phyloP scores from a whole-genome alignment of 2,797 vertebrate species.

The Rhinatrema bivittatum region DNA sequence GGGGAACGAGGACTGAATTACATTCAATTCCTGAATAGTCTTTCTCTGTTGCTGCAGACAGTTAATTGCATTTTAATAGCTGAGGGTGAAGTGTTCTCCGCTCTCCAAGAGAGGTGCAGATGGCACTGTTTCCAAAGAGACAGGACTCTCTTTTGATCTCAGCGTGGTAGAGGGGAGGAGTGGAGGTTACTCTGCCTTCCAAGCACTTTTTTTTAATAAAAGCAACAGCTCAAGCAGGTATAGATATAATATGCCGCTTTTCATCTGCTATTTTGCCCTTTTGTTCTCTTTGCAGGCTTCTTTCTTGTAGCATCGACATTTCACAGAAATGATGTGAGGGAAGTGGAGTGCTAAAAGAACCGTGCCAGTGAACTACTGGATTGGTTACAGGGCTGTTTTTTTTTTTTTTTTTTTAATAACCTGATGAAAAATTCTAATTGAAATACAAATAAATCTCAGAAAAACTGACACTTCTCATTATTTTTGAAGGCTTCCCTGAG shows the following conservation, averaged over 20 bases:
- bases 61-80: conserved; percentile 24
- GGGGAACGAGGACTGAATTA: no score
- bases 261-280: conserved; percentile 23
- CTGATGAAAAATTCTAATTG: no score
- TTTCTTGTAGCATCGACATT: neutral
- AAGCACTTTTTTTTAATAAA: conserved; percentile 11
- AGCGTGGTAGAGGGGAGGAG: conserved; percentile 1
- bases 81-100: conserved; percentile 20
- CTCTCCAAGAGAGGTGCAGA: conserved; percentile 12
- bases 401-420: no score
- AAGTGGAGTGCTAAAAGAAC: neutral
- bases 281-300: neutral
- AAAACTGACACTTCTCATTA: no score
- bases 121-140: conserved; percentile 20
- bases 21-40: conserved; percentile 16
- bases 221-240: conserved; percentile 8
- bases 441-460: no score
- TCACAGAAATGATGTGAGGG: neutral
- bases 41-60: conserved; percentile 9
- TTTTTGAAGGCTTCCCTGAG: no score
- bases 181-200: conserved; percentile 5
- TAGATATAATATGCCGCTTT: conserved; percentile 6
- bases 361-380: no score
- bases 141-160: conserved; percentile 20
- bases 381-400: no score